These are phyloP conservation scores for human (Homo sapiens) DNA, from an alignment of 2,113 vertebrate species.

Conservation along the genomic window DNA sequence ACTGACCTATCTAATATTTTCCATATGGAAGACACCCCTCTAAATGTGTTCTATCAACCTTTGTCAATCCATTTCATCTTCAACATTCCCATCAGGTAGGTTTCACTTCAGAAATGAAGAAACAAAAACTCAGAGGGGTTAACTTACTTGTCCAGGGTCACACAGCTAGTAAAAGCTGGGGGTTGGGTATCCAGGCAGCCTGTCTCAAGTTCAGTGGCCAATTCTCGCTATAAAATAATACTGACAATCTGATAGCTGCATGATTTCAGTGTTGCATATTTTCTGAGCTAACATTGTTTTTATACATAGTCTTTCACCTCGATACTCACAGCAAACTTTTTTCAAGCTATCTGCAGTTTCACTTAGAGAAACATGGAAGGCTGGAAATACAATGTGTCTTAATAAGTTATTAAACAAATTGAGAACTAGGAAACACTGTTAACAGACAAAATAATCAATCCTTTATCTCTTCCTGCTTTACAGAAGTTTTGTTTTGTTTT, in stretches of 20 bases:
- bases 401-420: neutral
- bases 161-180: neutral
- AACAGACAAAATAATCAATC: neutral
- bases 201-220: neutral
- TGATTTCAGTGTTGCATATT: neutral
- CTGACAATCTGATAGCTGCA: neutral
- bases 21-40: neutral
- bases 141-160: neutral
- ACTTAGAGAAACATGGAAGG: slow-evolving; percentile 37
- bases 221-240: neutral
- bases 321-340: neutral
- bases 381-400: slow-evolving; percentile 41
- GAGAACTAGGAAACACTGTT: neutral
- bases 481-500: neutral
- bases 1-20: neutral
- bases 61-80: neutral
- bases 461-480: neutral
- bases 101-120: neutral
- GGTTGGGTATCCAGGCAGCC: fast-evolving
- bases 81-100: neutral
- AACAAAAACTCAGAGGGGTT: fast-evolving
- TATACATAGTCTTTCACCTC: neutral
- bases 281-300: neutral
- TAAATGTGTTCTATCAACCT: neutral
- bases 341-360: slow-evolving; percentile 63